Evolutionary conservation across 1,140 invertebrate genomes (phyloP).

Genomic region (Cheumatopsyche charites): DNA sequence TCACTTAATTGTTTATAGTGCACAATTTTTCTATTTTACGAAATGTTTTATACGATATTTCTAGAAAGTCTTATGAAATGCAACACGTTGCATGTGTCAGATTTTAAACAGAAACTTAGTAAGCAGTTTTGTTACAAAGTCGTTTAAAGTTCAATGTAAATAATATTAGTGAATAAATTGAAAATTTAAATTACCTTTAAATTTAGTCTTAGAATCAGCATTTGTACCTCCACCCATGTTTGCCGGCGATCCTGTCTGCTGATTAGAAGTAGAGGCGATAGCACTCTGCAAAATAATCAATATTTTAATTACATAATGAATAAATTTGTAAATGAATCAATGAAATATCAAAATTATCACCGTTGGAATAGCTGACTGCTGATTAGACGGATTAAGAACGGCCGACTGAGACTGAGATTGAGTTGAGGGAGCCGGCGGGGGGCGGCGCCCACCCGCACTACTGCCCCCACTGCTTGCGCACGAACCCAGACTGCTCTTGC

Average conservation of each 20-base stretch:
- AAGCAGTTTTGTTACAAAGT: no score
- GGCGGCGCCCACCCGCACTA: constrained; percentile 54
- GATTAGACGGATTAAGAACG: constrained; percentile 5
- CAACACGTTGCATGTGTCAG: no score
- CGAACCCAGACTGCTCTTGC: constrained; percentile 63
- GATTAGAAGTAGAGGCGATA: constrained; percentile 60
- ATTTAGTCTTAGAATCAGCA: constrained; percentile 57
- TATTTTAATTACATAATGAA: no score
- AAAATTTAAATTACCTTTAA: constrained; percentile 54
- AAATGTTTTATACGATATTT: no score
- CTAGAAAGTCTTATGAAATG: no score
- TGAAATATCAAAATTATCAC: constrained; percentile 47
- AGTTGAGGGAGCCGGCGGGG: constrained; percentile 48
- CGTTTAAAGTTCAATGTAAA: no score
- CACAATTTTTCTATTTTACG: no score
- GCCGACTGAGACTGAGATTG: constrained; percentile 54
- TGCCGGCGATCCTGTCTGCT: constrained; percentile 54
- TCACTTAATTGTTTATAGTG: no score
- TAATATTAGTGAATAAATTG: not conserved
- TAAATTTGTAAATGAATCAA: no score
- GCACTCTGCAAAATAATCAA: constrained; percentile 52
- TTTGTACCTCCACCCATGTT: constrained; percentile 58
- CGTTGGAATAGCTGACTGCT: constrained; percentile 56
- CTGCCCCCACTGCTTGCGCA: constrained; percentile 61
- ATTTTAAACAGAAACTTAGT: no score